These are phyloP conservation scores for Drosophila multiciliata DNA, from an alignment of 2,888 invertebrate genomes.

Conservation along the genomic window DNA sequence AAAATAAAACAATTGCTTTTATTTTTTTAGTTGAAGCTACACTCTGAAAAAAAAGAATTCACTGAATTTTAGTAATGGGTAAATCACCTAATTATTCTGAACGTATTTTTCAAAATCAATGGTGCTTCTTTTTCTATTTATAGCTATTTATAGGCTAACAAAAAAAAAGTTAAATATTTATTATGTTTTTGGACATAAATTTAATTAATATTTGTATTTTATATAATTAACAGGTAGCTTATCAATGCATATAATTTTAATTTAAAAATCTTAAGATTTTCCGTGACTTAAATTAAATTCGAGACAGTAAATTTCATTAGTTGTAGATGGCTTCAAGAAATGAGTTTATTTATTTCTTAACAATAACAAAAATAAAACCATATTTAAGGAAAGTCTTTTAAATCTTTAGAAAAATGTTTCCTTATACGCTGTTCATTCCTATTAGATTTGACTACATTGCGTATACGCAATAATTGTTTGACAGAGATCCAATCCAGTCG, in stretches of 20 bases:
- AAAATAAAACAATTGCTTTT: slow-evolving; percentile 3
- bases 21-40: neutral
- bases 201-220: neutral
- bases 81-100: neutral
- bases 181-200: neutral
- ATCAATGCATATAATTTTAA: neutral
- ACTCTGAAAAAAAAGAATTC: neutral
- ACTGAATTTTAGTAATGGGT: neutral
- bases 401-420: neutral
- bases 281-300: neutral
- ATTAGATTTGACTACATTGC: slow-evolving; percentile 3
- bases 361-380: neutral
- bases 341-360: neutral
- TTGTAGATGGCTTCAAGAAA: neutral
- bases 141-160: neutral
- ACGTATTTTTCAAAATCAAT: neutral
- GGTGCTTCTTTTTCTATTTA: neutral
- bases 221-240: neutral
- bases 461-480: slow-evolving; percentile 59
- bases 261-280: neutral
- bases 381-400: neutral
- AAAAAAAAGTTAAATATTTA: neutral
- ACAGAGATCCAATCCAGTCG: slow-evolving; percentile 53
- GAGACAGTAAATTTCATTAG: neutral
- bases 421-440: slow-evolving; percentile 6